phyloP scores from a whole-genome alignment of 2,797 vertebrate species.

The Chaetophractus vellerosus region DNA sequence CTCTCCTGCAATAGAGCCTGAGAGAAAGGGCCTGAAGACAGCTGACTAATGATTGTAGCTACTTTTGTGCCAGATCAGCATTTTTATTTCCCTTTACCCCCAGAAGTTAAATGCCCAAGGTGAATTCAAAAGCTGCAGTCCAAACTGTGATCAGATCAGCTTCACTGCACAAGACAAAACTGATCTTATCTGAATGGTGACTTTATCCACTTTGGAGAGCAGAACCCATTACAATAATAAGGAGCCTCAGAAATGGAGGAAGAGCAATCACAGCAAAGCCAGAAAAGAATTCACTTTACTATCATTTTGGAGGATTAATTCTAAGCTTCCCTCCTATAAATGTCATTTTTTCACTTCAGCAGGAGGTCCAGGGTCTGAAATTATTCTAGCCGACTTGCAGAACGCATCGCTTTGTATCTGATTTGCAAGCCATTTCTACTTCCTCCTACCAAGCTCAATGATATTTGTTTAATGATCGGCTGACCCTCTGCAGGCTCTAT shows the following conservation, averaged over 20 bases:
- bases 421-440: constrained; percentile 77
- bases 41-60: constrained; percentile 57
- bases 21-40: constrained; percentile 55
- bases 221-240: constrained; percentile 88
- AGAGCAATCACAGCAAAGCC: constrained; percentile 77
- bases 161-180: constrained; percentile 87
- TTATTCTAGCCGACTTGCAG: constrained; percentile 78
- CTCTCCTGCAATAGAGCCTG: not conserved
- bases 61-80: constrained; percentile 78
- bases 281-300: constrained; percentile 86
- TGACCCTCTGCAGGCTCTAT: not conserved
- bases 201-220: constrained; percentile 88
- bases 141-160: constrained; percentile 87
- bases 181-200: constrained; percentile 89
- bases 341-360: constrained; percentile 86
- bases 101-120: constrained; percentile 86
- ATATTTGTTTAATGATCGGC: constrained; percentile 79
- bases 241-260: constrained; percentile 85
- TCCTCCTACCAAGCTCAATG: constrained; percentile 59
- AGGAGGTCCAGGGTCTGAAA: constrained; percentile 79
- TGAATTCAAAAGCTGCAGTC: constrained; percentile 86
- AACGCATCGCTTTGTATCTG: constrained; percentile 74
- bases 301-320: constrained; percentile 85
- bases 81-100: constrained; percentile 79
- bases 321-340: constrained; percentile 83